Conservation (phyloP, 2,113 vertebrate species). For the Gymnogyps californianus region DNA sequence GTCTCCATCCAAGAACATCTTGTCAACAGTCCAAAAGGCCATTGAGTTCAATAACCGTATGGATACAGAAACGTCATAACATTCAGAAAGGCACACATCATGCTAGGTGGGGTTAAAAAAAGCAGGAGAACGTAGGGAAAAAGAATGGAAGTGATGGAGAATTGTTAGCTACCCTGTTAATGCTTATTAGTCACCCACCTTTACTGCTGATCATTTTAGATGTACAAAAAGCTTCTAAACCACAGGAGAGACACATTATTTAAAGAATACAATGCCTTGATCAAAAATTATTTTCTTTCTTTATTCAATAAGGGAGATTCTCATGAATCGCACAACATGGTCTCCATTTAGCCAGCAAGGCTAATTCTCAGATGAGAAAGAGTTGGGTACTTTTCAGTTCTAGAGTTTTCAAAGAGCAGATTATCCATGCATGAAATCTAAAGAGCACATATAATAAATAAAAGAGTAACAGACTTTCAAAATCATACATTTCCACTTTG, state of each 20-base stretch:
- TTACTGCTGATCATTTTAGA: background rate
- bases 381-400: background rate
- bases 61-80: background rate
- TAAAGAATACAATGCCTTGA: background rate
- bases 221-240: background rate
- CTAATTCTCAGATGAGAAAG: background rate
- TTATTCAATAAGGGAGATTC: background rate
- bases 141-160: background rate
- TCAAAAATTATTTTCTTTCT: background rate
- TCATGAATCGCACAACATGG: background rate
- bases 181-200: background rate
- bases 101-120: background rate
- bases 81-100: background rate
- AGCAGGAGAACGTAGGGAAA: fast-evolving
- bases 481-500: fast-evolving
- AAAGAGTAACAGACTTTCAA: background rate
- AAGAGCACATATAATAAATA: background rate
- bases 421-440: background rate
- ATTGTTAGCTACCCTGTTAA: background rate
- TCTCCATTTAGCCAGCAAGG: background rate
- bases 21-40: background rate
- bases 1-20: background rate
- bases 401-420: background rate
- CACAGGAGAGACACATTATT: background rate
- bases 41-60: background rate